Evolutionary conservation across 2,797 vertebrate genomes (phyloP).

Genomic region (Sebastes umbrosus): DNA sequence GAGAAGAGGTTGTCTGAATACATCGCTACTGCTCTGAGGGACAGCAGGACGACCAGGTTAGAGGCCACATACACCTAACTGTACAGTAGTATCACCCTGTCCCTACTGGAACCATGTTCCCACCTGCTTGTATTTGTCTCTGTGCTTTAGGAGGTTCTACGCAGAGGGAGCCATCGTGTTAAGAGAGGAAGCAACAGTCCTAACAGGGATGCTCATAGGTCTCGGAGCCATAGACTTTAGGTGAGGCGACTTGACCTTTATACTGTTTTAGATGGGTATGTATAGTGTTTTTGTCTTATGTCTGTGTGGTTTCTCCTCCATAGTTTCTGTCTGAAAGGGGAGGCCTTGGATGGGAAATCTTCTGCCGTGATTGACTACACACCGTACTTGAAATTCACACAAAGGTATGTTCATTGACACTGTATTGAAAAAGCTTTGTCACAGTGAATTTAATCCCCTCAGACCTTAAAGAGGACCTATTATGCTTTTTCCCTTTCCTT

Average conservation of each 20-base stretch:
- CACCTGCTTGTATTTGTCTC: background rate
- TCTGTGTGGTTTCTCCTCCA: background rate
- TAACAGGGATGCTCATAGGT: constrained; percentile 95
- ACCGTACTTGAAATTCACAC: constrained; percentile 97
- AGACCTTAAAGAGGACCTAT: background rate
- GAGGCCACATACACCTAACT: background rate
- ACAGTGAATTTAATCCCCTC: background rate
- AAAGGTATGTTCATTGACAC: constrained; percentile 82
- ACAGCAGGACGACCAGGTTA: constrained; percentile 93
- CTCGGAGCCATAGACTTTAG: constrained; percentile 97
- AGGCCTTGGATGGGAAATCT: constrained; percentile 92
- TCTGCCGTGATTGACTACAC: constrained; percentile 95
- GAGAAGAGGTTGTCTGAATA: constrained; percentile 97
- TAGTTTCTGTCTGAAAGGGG: constrained; percentile 97
- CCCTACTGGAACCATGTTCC: background rate
- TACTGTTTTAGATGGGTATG: background rate
- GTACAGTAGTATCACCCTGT: background rate
- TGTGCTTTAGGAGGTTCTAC: constrained; percentile 87
- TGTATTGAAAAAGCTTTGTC: background rate
- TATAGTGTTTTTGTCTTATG: background rate
- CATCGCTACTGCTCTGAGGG: constrained; percentile 91
- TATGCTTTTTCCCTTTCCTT: too few species aligned
- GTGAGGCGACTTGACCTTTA: constrained; percentile 63
- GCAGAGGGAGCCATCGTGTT: constrained; percentile 95
- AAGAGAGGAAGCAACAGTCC: constrained; percentile 92